Conservation (phyloP, 92 coral and sea anemone genomes). For the Porites rus region DNA sequence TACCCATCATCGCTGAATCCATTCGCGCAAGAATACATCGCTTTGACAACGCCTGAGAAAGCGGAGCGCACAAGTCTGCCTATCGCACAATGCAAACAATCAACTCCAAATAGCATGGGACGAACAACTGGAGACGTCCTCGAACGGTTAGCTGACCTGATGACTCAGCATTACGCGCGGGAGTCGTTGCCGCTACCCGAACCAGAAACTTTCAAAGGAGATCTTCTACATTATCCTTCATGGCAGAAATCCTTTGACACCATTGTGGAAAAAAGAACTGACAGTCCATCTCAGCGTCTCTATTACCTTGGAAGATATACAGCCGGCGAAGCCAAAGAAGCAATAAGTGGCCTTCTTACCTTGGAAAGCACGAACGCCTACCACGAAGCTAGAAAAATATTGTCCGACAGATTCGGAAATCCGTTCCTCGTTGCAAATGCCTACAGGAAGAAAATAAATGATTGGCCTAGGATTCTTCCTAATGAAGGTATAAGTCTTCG, state of each 20-base stretch:
- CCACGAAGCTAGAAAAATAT: constrained; percentile 36
- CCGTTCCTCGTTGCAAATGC: constrained; percentile 62
- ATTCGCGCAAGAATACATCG: background rate
- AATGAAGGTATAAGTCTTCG: constrained; percentile 60
- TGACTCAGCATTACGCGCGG: constrained; percentile 23
- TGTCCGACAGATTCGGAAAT: constrained; percentile 51
- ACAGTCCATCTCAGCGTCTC: background rate
- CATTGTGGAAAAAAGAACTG: constrained; percentile 45
- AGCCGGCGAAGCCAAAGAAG: constrained; percentile 69
- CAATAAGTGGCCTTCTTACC: constrained; percentile 44
- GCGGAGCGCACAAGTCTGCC: background rate
- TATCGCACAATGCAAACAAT: background rate
- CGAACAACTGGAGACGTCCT: constrained; percentile 14
- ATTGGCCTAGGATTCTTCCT: constrained; percentile 60
- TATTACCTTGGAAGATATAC: constrained; percentile 56
- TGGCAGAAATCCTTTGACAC: constrained; percentile 66
- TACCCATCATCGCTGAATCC: constrained; percentile 4
- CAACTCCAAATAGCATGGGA: background rate
- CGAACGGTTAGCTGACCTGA: constrained; percentile 46
- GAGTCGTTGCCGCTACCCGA: constrained; percentile 58
- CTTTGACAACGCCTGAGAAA: constrained; percentile 6
- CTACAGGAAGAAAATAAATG: constrained; percentile 52
- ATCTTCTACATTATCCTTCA: constrained; percentile 44
- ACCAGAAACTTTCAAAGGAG: constrained; percentile 63
- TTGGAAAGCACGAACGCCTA: constrained; percentile 53